Evolutionary conservation across 2,797 vertebrate species (phyloP).

Genomic region (Brotula barbata): DNA sequence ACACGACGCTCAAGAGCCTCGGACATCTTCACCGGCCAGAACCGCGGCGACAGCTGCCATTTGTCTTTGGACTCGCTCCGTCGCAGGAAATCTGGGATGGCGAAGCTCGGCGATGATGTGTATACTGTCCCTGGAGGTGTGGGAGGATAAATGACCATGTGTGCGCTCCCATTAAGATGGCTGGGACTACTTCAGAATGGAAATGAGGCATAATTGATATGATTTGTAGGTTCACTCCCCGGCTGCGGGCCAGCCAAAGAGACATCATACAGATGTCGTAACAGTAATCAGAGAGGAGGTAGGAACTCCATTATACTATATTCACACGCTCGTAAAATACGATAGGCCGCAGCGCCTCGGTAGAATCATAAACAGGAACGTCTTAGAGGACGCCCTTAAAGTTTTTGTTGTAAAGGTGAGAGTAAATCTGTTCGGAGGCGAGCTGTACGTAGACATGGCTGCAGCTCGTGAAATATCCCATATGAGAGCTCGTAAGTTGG

Average conservation of each 20-base stretch:
- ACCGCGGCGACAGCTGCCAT: slow-evolving; percentile 47
- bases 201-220: slow-evolving; percentile 75
- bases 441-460: not conserved
- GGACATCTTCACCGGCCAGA: slow-evolving; percentile 41
- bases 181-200: slow-evolving; percentile 58
- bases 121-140: slow-evolving; percentile 46
- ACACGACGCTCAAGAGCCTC: slow-evolving; percentile 40
- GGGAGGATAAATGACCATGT: slow-evolving; percentile 61
- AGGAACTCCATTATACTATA: slow-evolving; percentile 40
- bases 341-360: slow-evolving; percentile 3
- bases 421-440: slow-evolving; percentile 46
- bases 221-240: slow-evolving; percentile 65
- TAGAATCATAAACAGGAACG: not conserved
- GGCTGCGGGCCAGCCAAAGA: slow-evolving; percentile 33
- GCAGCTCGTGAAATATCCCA: not conserved
- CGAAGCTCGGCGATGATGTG: slow-evolving; percentile 54
- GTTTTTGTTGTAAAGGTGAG: slow-evolving; percentile 24
- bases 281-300: slow-evolving; percentile 50
- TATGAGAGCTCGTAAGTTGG: not conserved
- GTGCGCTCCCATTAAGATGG: slow-evolving; percentile 54
- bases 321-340: slow-evolving; percentile 38
- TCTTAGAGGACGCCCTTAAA: slow-evolving; percentile 27
- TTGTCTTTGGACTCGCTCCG: slow-evolving; percentile 36
- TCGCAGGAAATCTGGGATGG: slow-evolving; percentile 45
- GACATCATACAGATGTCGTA: slow-evolving; percentile 38